These are phyloP conservation scores for Sebastes alutus DNA, from an alignment of 2,797 vertebrate species.

Conservation along the genomic window DNA sequence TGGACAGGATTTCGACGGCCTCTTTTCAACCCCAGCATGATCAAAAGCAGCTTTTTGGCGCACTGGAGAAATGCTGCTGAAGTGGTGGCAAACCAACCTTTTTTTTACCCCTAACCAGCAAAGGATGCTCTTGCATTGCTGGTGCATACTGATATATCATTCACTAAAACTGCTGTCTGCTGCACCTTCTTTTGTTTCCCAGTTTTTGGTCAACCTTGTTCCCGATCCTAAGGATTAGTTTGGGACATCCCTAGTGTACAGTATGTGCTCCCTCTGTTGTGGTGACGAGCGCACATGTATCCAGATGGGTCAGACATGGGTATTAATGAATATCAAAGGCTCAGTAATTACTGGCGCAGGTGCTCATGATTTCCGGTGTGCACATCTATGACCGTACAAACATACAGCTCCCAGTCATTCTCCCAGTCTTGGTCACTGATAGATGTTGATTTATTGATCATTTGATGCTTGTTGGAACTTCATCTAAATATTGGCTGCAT, in stretches of 20 bases:
- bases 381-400: not conserved
- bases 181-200: not conserved
- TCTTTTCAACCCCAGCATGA: not conserved
- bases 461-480: not conserved
- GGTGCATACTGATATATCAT: not conserved
- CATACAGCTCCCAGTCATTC: not conserved
- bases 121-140: not conserved
- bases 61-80: not conserved
- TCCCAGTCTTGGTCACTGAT: not conserved
- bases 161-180: not conserved
- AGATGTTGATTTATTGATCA: not conserved
- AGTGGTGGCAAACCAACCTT: not conserved
- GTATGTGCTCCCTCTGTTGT: not conserved
- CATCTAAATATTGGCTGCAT: not conserved
- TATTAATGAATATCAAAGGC: no score
- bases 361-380: not conserved
- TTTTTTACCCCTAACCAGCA: not conserved
- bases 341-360: not conserved
- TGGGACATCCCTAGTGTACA: not conserved
- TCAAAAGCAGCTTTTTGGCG: not conserved
- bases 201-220: not conserved
- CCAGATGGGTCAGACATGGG: not conserved
- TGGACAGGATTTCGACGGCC: not conserved
- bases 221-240: not conserved
- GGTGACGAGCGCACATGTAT: not conserved